A percentile compares a stretch with the other conserved stretches of the same genome.
phyloP scores from a whole-genome alignment of 2,888 invertebrate species.

The Phymatocera aterrima region DNA sequence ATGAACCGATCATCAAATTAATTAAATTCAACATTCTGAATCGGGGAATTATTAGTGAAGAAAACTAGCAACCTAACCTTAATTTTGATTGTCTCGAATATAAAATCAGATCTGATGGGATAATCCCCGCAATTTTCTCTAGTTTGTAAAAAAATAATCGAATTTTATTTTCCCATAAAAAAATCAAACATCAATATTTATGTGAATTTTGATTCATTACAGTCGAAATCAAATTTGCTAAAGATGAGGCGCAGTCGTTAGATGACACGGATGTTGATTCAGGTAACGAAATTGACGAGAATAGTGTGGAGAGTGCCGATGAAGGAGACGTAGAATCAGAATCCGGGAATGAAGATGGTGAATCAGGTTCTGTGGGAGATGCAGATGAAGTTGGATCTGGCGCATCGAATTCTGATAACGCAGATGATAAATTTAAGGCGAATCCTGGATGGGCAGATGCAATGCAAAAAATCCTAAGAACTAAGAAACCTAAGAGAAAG shows the following conservation, averaged over 20 bases:
- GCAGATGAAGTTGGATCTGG: background rate
- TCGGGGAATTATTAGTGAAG: background rate
- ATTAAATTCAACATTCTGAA: background rate
- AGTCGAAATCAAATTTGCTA: constrained; percentile 10
- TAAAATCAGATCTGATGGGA: no score
- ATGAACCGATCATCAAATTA: background rate
- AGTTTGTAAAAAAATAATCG: no score
- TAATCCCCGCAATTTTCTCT: no score
- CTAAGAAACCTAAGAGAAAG: constrained; percentile 85
- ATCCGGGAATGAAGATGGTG: constrained; percentile 59
- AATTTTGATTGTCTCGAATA: no score
- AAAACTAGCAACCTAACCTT: background rate
- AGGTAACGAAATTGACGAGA: constrained; percentile 20
- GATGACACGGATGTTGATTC: constrained; percentile 39
- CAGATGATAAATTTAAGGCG: constrained; percentile 59
- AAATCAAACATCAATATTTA: no score
- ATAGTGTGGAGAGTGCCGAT: constrained; percentile 48
- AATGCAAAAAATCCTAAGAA: constrained; percentile 86
- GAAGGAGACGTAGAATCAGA: constrained; percentile 56
- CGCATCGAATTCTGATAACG: background rate
- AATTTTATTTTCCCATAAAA: no score
- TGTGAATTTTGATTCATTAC: no score
- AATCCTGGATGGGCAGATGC: constrained; percentile 91
- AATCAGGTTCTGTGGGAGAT: constrained; percentile 50
- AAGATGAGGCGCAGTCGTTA: background rate